Evolutionary conservation across 2,113 vertebrate genomes (phyloP).

Genomic region (Elaphurus davidianus): DNA sequence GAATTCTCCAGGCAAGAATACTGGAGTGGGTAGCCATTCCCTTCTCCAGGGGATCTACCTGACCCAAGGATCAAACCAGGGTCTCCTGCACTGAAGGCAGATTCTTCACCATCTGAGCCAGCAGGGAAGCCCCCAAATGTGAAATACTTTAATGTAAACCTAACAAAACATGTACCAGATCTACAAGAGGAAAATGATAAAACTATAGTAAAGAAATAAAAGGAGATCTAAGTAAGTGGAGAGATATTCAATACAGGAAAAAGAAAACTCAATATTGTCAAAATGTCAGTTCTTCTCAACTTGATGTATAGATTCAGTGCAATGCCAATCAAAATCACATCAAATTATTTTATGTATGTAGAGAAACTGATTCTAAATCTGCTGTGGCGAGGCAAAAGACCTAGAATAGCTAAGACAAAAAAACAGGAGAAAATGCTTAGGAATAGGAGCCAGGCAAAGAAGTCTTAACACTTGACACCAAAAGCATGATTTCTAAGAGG

Average conservation of each 20-base stretch:
- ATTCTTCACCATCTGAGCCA: neutral
- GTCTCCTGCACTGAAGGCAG: neutral
- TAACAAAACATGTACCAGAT: neutral
- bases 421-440: neutral
- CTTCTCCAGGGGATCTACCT: neutral
- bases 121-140: neutral
- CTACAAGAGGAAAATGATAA: neutral
- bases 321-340: neutral
- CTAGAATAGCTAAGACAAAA: neutral
- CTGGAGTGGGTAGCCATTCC: neutral
- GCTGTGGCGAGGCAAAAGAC: neutral
- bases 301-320: neutral
- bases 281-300: neutral
- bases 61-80: neutral
- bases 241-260: neutral
- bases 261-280: neutral
- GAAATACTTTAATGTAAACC: neutral
- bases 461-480: neutral
- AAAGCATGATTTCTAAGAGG: neutral
- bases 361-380: neutral
- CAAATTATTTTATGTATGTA: neutral
- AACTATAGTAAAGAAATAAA: neutral
- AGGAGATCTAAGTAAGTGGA: neutral
- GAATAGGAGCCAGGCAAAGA: neutral
- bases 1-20: neutral